Conservation (phyloP, 2,113 vertebrate genomes). For the Pachyramphus minor region DNA sequence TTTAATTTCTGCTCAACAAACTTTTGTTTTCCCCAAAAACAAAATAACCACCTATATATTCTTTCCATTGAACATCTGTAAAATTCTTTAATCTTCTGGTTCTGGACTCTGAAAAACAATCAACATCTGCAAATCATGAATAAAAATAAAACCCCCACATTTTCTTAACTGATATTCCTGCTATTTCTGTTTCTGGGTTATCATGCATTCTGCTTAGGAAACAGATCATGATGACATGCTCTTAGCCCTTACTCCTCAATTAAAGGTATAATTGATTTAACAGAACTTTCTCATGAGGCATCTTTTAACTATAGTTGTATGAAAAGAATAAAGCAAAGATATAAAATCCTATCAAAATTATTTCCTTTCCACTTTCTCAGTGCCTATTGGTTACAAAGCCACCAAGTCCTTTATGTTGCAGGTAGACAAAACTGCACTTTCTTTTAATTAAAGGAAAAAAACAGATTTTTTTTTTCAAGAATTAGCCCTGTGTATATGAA, state of each 20-base stretch:
- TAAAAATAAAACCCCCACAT: background rate
- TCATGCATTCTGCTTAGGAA: background rate
- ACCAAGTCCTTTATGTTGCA: background rate
- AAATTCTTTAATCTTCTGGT: background rate
- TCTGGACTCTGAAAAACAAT: background rate
- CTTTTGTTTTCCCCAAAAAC: background rate
- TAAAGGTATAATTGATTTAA: background rate
- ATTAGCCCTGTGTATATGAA: background rate
- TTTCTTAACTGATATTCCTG: background rate
- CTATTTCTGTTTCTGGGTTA: background rate
- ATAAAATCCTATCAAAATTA: background rate
- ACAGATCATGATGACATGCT: background rate
- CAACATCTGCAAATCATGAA: background rate
- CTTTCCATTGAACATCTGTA: background rate
- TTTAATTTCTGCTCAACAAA: conserved; percentile 21
- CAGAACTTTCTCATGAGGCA: background rate
- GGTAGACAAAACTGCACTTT: background rate
- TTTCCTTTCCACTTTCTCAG: background rate
- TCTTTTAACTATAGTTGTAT: background rate
- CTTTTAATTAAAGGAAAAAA: background rate
- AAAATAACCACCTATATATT: background rate
- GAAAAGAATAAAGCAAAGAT: background rate
- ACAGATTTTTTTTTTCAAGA: background rate
- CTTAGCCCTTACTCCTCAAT: background rate
- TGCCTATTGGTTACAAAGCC: background rate